Evolutionary conservation across 2,888 invertebrate genomes (phyloP).

Genomic region (Amiota communis): DNA sequence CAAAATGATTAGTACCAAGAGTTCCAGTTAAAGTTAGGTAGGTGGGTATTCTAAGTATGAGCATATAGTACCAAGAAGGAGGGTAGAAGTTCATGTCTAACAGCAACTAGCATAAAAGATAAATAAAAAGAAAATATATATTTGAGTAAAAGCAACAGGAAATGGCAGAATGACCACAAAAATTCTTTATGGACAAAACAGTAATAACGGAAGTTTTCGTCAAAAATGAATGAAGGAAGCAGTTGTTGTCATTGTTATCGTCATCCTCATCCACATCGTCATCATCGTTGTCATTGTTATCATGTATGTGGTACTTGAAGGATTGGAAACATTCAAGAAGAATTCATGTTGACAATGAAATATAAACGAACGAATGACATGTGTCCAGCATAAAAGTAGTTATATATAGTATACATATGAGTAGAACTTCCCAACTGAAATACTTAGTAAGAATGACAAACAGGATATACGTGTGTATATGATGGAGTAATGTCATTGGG

Average conservation of each 20-base stretch:
- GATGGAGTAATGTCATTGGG: conserved; percentile 21
- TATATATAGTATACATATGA: background rate
- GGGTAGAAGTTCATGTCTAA: background rate
- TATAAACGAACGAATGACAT: conserved; percentile 24
- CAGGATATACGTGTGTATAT: background rate
- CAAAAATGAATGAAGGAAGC: conserved; percentile 18
- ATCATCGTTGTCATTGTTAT: too few relatives aligned
- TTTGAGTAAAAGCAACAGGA: conserved; percentile 18
- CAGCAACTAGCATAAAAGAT: too few relatives aligned
- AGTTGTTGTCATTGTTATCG: background rate
- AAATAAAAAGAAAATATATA: too few relatives aligned
- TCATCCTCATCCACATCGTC: too few relatives aligned
- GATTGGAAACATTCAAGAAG: too few relatives aligned
- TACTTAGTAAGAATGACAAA: background rate
- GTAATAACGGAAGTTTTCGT: conserved; percentile 8
- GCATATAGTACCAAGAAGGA: background rate
- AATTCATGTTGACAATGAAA: conserved; percentile 24
- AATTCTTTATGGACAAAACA: background rate
- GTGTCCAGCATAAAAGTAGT: conserved; percentile 10
- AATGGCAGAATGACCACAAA: conserved; percentile 21
- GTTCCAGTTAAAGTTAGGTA: too few relatives aligned
- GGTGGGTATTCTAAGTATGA: background rate
- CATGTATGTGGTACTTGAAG: too few relatives aligned
- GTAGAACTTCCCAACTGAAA: background rate
- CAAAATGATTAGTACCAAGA: too few relatives aligned